Percentiles rank a stretch among this genome's conserved stretches.
Evolutionary conservation across 2,888 invertebrate genomes (phyloP).

Genomic region (Limnephilus rhombicus): DNA sequence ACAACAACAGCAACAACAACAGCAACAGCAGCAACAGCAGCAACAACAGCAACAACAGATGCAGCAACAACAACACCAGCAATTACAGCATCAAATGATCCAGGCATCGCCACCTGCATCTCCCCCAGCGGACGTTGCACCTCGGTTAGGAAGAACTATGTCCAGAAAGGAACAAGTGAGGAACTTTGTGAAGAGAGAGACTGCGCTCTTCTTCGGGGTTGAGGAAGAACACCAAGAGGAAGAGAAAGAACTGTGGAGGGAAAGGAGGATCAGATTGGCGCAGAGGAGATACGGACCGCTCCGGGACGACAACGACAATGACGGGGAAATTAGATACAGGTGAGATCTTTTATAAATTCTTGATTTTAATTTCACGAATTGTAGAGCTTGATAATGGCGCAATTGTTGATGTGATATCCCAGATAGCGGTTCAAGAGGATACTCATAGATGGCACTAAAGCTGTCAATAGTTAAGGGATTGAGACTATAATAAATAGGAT

Average conservation of each 20-base stretch:
- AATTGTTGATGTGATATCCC: neutral
- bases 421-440: no score
- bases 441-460: no score
- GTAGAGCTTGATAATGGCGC: neutral
- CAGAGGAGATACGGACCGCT: conserved; percentile 82
- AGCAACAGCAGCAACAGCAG: conserved; percentile 47
- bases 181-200: conserved; percentile 87
- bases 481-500: no score
- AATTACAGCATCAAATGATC: conserved; percentile 62
- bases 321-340: conserved; percentile 74
- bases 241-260: conserved; percentile 87
- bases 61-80: conserved; percentile 62
- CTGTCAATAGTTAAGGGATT: no score
- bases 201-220: conserved; percentile 91
- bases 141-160: conserved; percentile 71
- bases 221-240: conserved; percentile 87
- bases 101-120: conserved; percentile 48
- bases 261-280: conserved; percentile 87
- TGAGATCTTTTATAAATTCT: conserved; percentile 11
- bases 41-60: conserved; percentile 61
- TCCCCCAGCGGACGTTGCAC: conserved; percentile 67
- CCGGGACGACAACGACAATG: conserved; percentile 80
- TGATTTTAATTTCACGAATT: neutral
- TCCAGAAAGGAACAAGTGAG: conserved; percentile 74
- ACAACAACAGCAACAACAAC: conserved; percentile 52